These are phyloP conservation scores for Macroramphosus scolopax DNA, from an alignment of 2,797 vertebrate genomes.

Conservation along the genomic window DNA sequence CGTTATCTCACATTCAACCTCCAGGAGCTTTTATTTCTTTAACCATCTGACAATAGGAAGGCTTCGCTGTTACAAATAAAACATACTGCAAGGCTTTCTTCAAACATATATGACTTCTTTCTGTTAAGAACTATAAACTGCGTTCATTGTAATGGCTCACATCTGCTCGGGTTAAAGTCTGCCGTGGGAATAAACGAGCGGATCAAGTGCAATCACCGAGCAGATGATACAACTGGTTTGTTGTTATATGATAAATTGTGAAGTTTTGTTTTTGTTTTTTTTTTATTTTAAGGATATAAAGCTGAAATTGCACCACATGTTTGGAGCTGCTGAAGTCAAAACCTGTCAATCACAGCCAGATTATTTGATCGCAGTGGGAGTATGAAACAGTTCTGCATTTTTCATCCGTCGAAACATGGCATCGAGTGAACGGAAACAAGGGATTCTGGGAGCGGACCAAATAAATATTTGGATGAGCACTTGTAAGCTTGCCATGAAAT, in stretches of 20 bases:
- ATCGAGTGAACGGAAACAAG: conserved; percentile 2
- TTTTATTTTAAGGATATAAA: neutral
- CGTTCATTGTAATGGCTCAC: conserved; percentile 31
- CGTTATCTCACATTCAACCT: no score
- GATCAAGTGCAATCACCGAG: conserved; percentile 22
- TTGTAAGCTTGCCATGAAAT: neutral
- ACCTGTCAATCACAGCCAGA: conserved; percentile 16
- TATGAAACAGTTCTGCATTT: conserved; percentile 3
- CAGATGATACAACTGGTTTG: conserved; percentile 11
- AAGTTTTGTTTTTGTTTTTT: conserved; percentile 11
- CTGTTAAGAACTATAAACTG: conserved; percentile 27
- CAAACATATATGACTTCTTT: conserved; percentile 6
- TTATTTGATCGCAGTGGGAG: conserved; percentile 15
- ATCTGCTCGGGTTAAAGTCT: conserved; percentile 18
- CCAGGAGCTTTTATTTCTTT: no score
- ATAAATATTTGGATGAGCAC: conserved; percentile 15
- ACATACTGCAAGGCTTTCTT: no score
- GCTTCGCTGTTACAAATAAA: conserved; percentile 17
- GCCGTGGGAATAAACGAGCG: conserved; percentile 4
- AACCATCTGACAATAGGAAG: conserved; percentile 14
- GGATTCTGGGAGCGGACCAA: conserved; percentile 4
- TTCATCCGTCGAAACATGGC: conserved; percentile 1
- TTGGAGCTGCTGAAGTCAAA: conserved; percentile 22
- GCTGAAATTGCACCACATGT: conserved; percentile 25
- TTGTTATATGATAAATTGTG: conserved; percentile 21